Conservation (phyloP, 2,113 vertebrate species). For the Ginglymostoma cirratum region DNA sequence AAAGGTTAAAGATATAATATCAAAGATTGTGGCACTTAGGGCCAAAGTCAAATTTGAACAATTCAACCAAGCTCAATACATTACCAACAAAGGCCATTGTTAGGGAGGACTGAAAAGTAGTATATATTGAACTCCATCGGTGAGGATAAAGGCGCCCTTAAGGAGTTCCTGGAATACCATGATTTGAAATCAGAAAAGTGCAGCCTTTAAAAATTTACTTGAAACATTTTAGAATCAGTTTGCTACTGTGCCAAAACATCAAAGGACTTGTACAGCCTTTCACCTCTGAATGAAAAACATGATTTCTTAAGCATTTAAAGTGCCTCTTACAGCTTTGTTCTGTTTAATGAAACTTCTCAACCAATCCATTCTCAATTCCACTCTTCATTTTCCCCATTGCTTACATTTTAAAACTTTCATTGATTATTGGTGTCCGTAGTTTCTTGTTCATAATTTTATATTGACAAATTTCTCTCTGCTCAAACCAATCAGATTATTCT, state of each 20-base stretch:
- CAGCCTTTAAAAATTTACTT: not conserved
- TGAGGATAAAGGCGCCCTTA: not conserved
- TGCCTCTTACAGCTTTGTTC: not conserved
- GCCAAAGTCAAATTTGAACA: constrained; percentile 10
- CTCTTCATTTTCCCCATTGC: not conserved
- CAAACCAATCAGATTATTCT: not conserved
- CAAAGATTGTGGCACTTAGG: not conserved
- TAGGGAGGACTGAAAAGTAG: not conserved
- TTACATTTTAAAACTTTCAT: not conserved
- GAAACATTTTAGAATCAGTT: not conserved
- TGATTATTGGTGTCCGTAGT: not conserved
- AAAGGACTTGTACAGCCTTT: not conserved
- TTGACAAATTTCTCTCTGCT: not conserved
- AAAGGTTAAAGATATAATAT: not conserved
- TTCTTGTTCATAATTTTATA: not conserved
- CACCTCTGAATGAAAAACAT: not conserved
- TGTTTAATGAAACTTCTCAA: not conserved
- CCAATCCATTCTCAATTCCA: not conserved
- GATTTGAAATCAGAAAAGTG: not conserved
- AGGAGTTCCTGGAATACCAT: not conserved
- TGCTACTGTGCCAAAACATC: not conserved
- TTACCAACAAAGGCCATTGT: not conserved
- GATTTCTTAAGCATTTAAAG: not conserved
- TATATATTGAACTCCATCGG: not conserved
- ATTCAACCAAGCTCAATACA: not conserved